Evolutionary conservation across 2,888 invertebrate genomes (phyloP), one percentile per base, ranked within the genome.

Genomic region (Epsilonema sp.): DNA sequence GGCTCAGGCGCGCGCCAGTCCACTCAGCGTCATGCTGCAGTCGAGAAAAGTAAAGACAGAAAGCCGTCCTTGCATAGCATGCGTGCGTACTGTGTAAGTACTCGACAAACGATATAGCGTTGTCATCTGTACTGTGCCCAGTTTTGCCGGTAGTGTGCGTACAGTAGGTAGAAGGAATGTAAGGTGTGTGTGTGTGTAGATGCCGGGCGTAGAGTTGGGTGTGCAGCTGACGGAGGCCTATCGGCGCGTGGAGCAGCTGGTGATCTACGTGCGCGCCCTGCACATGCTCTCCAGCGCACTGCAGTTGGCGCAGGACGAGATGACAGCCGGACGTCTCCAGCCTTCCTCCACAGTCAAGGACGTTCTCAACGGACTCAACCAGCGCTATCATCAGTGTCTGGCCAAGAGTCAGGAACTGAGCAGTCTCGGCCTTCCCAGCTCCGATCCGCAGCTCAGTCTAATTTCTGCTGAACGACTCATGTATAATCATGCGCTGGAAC

Each of bases 401-500:
- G 75, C 76, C 54, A 82, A 85, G 65, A 85, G 85, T 61, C 76
- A 94, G 45, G 85, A 89, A 67, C 52, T 63, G 50, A 77, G 77
- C 39, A 66, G 70, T 19, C 65, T 69, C 5, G 64, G 67, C 2
- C 58, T 67, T n/a, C 65, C 67, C 22, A 82, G 79, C 50, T 78
- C 82, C 50, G 67, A 70, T 49, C 66, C 68, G 8, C 57, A 60
- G 8, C 58, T 63, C 49, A 76, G 77, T 54, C 73, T 76, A 3
- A 58, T 73, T 49, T 84, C 85, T 49, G 92, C 92, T 52, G 94
- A 97, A 66, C 83, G 85, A 67, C 82, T 97, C 55, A 77, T 97
- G 51, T 97, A 94, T 70, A 83, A 87, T 65, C 85, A 97, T 69
- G 94, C 97, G 54, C 83, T 97, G 60, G 84, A 92, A 70, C 80